Evolutionary conservation across 2,797 vertebrate genomes (phyloP), one percentile per base, ranked within the genome.

Genomic region (Aphelocoma californica): DNA sequence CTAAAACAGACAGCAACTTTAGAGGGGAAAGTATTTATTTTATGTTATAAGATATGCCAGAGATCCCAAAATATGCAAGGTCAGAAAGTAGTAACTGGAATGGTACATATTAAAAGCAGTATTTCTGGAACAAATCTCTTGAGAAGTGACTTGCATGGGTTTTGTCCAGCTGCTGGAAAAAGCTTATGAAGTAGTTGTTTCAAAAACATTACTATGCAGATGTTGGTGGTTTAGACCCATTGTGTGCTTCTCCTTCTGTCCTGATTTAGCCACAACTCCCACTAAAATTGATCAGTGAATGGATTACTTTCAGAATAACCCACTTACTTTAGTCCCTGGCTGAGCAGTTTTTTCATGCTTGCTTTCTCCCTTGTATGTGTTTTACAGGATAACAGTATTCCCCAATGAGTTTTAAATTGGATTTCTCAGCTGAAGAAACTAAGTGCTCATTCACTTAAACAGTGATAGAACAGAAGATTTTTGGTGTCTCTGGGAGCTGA

Each of bases 11-110:
- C 80, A 88, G 65, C 23, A 70, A 74, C 44, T 90, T 95, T 66
- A 93, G 51, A 69, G 58, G 24, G 12, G 32, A 79, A 96, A 93
- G 94, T 94, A 94, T 88, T 91, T 78, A 66, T 84, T 90, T 96
- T 88, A 88, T 91, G 54, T 77, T 78, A 84, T 88, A 92, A 71
- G 77, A 88, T 75, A 92, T 83, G 47, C 58, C 85, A 95, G 92
- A 88, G 62, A 96, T 93, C 58, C 38, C 0, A 0, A 88, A 93
- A 85, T 92, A 94, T 61, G 61, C 78, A 93, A 90, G 88, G 84
- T 89, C 93, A 96, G 58, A 97, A 95, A 78, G 53, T 28, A 92
- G 44, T 53, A 84, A 86, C 31, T 91, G 75, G 56, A 95, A 95
- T 14, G 53, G 72, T 82, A 71, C 3, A 3, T 78, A 83, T 72